A percentile compares a stretch with the other conserved stretches of the same genome.
Evolutionary conservation across 2,888 invertebrate species (phyloP).

Genomic region (Strigamia crassipes): DNA sequence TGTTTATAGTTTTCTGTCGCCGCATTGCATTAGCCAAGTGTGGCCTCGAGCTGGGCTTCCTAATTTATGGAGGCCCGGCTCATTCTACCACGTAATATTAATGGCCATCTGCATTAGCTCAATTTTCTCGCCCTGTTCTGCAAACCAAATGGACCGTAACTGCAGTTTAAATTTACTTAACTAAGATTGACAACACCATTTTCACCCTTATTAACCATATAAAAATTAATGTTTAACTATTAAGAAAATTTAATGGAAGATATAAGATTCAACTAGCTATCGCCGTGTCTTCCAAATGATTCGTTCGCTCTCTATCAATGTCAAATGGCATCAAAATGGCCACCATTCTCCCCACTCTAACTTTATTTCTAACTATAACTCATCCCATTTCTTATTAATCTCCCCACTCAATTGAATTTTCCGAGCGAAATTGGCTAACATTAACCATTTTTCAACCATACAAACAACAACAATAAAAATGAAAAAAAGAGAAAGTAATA

Average conservation of each 20-base stretch:
- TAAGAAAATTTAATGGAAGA: background rate
- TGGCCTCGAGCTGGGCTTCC: constrained; percentile 29
- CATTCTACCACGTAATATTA: constrained; percentile 29
- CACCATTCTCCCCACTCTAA: background rate
- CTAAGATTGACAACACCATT: background rate
- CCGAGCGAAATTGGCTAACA: background rate
- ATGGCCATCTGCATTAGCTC: constrained; percentile 31
- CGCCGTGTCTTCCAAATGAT: background rate
- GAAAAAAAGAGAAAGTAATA: background rate
- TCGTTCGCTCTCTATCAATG: background rate
- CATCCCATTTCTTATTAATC: constrained; percentile 7
- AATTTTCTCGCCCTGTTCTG: constrained; percentile 24
- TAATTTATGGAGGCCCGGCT: constrained; percentile 23
- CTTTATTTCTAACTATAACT: background rate
- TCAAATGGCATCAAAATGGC: background rate
- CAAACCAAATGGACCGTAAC: constrained; percentile 1
- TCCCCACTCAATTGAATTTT: constrained; percentile 9
- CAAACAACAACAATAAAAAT: constrained; percentile 18
- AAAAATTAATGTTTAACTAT: background rate
- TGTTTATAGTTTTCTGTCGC: constrained; percentile 35
- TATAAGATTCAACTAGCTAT: no score
- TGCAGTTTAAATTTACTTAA: constrained; percentile 25
- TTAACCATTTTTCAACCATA: constrained; percentile 11
- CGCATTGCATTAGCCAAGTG: constrained; percentile 23
- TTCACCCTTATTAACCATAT: background rate